These are phyloP conservation scores for Paralichthys olivaceus DNA, from an alignment of 2,113 vertebrate species.

Conservation along the genomic window DNA sequence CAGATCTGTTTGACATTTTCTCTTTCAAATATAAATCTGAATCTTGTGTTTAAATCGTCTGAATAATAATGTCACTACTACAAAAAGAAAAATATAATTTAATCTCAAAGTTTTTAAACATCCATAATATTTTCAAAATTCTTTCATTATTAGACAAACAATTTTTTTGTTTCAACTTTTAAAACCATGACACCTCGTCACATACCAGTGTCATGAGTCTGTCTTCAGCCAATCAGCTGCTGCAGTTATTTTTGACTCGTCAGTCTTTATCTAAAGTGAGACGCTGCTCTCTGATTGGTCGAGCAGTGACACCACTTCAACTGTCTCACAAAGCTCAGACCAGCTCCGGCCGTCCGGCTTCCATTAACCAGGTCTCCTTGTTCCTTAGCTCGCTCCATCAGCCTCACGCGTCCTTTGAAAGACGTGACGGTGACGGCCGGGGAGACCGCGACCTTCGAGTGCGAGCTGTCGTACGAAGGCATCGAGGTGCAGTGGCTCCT, in stretches of 20 bases:
- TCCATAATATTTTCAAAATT: too few relatives aligned
- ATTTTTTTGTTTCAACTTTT: not conserved
- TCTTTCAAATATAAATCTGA: too few relatives aligned
- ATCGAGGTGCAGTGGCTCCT: conserved; percentile 94
- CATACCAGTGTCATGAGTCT: not conserved
- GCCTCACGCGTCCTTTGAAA: conserved; percentile 89
- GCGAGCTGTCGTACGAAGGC: conserved; percentile 96
- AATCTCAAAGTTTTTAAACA: too few relatives aligned
- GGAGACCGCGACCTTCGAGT: conserved; percentile 95
- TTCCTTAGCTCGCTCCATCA: conserved; percentile 90
- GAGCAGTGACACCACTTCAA: conserved; percentile 67
- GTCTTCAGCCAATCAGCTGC: conserved; percentile 80
- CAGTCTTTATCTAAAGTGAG: conserved; percentile 85
- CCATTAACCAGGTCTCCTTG: conserved; percentile 64
- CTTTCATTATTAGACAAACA: too few relatives aligned
- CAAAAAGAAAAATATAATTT: too few relatives aligned
- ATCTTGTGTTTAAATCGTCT: too few relatives aligned
- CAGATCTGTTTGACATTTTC: too few relatives aligned
- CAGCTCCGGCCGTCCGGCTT: too few relatives aligned
- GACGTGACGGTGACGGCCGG: conserved; percentile 95
- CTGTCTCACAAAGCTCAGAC: conserved; percentile 37
- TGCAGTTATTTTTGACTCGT: conserved; percentile 86
- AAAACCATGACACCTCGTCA: not conserved
- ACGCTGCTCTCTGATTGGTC: conserved; percentile 78
- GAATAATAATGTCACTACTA: too few relatives aligned